Evolutionary conservation across 2,888 invertebrate genomes (phyloP).

Genomic region (Synanthedon vespiformis): DNA sequence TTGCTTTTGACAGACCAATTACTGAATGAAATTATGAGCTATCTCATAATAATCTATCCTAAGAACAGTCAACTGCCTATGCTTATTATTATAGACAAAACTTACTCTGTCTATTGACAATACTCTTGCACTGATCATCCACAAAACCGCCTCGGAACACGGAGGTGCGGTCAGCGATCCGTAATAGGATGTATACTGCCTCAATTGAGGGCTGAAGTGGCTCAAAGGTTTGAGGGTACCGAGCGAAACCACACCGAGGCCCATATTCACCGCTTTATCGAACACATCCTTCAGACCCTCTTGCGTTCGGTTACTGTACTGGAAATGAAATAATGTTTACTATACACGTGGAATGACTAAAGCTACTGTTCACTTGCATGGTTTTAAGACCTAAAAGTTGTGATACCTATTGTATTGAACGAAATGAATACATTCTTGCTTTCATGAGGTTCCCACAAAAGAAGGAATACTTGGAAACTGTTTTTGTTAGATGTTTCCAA

Average conservation of each 20-base stretch:
- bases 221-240: constrained; percentile 15
- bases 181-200: constrained; percentile 41
- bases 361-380: no score
- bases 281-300: constrained; percentile 25
- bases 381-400: no score
- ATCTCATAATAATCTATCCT: no score
- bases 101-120: constrained; percentile 36
- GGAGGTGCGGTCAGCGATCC: constrained; percentile 47
- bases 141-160: constrained; percentile 43
- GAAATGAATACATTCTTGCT: no score
- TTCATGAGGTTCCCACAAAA: no score
- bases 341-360: neutral
- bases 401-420: no score
- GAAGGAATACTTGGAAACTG: no score
- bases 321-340: constrained; percentile 9
- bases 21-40: no score
- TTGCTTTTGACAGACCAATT: no score
- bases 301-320: constrained; percentile 34
- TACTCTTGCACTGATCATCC: constrained; percentile 38
- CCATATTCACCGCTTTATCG: constrained; percentile 3
- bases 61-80: no score
- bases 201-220: constrained; percentile 34
- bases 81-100: neutral
- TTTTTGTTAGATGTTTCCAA: no score
- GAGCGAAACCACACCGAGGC: constrained; percentile 5